These are phyloP conservation scores for Tupiocoris notatus DNA, from an alignment of 2,888 invertebrate species.

Conservation along the genomic window DNA sequence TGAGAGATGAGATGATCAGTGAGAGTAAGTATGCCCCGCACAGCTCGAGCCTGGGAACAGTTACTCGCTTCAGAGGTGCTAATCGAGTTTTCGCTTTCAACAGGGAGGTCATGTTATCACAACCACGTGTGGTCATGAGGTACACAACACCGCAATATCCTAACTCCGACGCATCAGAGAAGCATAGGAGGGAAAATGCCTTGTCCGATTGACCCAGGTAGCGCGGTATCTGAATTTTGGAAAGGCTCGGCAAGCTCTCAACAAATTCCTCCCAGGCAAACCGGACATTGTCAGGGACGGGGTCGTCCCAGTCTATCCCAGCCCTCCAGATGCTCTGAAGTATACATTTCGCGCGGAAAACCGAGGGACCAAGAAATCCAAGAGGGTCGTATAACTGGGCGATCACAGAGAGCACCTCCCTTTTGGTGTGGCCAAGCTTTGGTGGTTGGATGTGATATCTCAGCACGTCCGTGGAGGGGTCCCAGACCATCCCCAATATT, in stretches of 20 bases:
- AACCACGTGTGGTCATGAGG: background rate
- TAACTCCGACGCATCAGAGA: slow-evolving; percentile 20
- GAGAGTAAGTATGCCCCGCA: slow-evolving; percentile 34
- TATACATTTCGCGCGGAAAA: slow-evolving; percentile 45
- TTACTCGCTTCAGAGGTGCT: slow-evolving; percentile 30
- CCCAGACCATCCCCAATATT: slow-evolving; percentile 47
- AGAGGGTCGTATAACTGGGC: slow-evolving; percentile 46
- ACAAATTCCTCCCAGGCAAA: slow-evolving; percentile 17
- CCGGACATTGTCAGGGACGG: slow-evolving; percentile 23
- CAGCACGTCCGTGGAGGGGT: slow-evolving; percentile 41
- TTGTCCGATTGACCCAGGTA: background rate
- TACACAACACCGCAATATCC: slow-evolving; percentile 25
- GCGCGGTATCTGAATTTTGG: slow-evolving; percentile 12
- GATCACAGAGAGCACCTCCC: slow-evolving; percentile 30
- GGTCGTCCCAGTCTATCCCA: slow-evolving; percentile 48
- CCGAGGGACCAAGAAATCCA: slow-evolving; percentile 43
- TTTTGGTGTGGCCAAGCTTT: slow-evolving; percentile 18
- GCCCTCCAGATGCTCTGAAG: slow-evolving; percentile 48
- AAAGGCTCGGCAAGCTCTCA: background rate
- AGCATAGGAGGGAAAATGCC: background rate
- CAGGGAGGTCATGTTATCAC: background rate
- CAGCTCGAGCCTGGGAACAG: slow-evolving; percentile 45
- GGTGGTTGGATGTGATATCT: slow-evolving; percentile 21
- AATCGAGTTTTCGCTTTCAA: slow-evolving; percentile 25
- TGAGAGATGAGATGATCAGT: slow-evolving; percentile 44